Conservation (phyloP, 2,888 invertebrate genomes). For the Dyspetes luteomarginatus region DNA sequence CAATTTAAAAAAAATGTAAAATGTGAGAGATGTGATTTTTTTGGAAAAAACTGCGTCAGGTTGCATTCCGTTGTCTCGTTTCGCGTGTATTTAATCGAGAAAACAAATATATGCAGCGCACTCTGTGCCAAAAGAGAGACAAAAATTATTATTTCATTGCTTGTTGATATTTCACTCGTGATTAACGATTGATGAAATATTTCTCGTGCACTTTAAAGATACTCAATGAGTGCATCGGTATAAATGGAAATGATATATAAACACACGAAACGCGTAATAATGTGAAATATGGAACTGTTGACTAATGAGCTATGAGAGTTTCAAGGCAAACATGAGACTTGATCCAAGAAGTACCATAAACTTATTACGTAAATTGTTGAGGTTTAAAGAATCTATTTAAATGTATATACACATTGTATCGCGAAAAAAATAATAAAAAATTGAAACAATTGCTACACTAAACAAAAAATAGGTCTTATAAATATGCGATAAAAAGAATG, state of each 20-base stretch:
- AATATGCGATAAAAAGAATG: constrained; percentile 42
- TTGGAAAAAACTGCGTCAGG: neutral
- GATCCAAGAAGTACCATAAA: constrained; percentile 68
- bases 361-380: constrained; percentile 80
- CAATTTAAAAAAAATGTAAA: neutral
- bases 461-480: neutral
- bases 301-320: constrained; percentile 71
- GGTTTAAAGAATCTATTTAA: constrained; percentile 75
- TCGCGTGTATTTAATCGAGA: too few relatives aligned
- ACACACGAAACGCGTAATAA: neutral
- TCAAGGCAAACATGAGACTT: constrained; percentile 50
- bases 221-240: neutral
- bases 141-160: neutral
- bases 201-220: neutral
- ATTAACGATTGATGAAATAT: too few relatives aligned
- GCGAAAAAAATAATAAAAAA: constrained; percentile 43
- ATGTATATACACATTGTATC: constrained; percentile 67
- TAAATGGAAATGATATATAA: neutral
- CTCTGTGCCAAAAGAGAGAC: constrained; percentile 42
- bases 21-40: neutral
- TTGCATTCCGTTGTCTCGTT: neutral
- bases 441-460: constrained; percentile 14
- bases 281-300: constrained; percentile 65
- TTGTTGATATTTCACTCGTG: neutral
- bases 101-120: constrained; percentile 10